Conservation (phyloP, 2,113 vertebrate species). For the Numida meleagris region DNA sequence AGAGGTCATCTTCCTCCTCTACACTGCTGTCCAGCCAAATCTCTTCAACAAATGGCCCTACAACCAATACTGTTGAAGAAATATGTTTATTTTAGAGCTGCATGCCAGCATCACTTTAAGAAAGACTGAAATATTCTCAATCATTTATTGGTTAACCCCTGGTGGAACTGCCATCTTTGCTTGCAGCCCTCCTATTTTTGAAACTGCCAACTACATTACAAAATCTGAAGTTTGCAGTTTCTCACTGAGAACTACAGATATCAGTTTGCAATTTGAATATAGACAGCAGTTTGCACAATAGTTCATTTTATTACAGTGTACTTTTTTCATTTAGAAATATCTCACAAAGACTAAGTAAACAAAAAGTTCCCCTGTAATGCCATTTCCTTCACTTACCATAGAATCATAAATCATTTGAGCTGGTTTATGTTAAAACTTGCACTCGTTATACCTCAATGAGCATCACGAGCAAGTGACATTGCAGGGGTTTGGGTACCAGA, state of each 20-base stretch:
- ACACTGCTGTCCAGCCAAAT: neutral
- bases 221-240: neutral
- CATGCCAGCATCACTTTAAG: neutral
- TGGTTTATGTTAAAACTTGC: neutral
- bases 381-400: neutral
- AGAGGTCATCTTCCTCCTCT: neutral
- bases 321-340: neutral
- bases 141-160: neutral
- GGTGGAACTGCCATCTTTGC: neutral
- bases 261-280: accelerated
- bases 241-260: neutral
- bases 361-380: neutral
- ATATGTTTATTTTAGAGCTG: neutral
- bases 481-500: neutral
- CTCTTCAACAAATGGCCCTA: neutral
- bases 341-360: neutral
- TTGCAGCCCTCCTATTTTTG: neutral
- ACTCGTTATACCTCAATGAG: neutral
- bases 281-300: neutral
- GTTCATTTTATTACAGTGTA: neutral
- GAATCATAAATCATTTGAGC: too few relatives aligned
- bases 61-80: neutral
- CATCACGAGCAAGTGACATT: neutral
- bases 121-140: neutral
- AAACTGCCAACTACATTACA: neutral